Evolutionary conservation across 2,888 invertebrate genomes (phyloP), one percentile per base, ranked within the genome.

Genomic region (Sycophila texana): DNA sequence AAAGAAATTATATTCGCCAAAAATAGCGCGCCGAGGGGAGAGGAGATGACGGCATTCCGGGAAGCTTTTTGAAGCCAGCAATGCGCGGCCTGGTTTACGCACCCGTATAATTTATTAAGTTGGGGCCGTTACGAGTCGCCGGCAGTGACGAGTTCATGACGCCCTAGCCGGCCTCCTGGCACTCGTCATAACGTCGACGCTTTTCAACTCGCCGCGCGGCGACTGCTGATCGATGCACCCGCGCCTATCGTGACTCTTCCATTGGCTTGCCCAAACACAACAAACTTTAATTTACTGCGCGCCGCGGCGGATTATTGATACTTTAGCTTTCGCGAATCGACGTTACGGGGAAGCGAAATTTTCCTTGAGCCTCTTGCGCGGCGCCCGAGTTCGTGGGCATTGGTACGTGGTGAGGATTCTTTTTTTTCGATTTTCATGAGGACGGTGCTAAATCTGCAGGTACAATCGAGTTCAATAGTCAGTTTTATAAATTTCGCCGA

Each of bases 1-100:
- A 84, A 83, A 84, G 84, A 84, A 86, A 86, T 87, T 82, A 87
- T 87, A 14, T n/a, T 85, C 81, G 83, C 83, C 84, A 77, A 86
- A 87, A 88, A 89, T 88, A 87, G 85, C 84, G 77, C 80, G 80
- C 83, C 80, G 5, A 2, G 39, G 39, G 39, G 39, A 39, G 39
- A 39, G 4, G 39, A 39, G 39, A 4, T 14, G 53, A 4, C 53
- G 47, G 77, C 84, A 83, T 89, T 89, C 89, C 82, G 81, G 82
- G 89, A 89, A 89, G 81, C 87, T 88, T 88, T 89, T 88, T 89
- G 88, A 88, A 86, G 87, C 84, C 71, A 26, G 84, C 85, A 39
- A 2, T 0, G 26, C 60, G 1, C 63, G 63, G 63, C 63, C 80
- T 83, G 83, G 86, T 88, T 88, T 87, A 86, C 86, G 82, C 83